These are phyloP conservation scores for Ostrea edulis DNA, from an alignment of 1,140 invertebrate genomes.

Conservation along the genomic window DNA sequence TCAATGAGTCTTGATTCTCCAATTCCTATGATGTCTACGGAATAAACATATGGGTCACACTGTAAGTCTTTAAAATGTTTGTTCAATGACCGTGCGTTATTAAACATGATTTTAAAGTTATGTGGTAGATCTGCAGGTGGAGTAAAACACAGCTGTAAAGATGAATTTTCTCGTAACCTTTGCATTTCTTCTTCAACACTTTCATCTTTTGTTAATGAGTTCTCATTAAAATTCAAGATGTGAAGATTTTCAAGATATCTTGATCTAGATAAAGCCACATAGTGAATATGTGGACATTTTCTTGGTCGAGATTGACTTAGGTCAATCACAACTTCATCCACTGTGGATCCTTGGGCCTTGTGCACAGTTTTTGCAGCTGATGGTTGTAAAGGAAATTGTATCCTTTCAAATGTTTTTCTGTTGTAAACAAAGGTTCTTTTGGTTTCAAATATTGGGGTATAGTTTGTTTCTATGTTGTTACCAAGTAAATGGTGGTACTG, in stretches of 20 bases:
- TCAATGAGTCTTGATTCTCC: conserved; percentile 36
- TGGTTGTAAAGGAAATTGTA: conserved; percentile 46
- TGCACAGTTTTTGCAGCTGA: conserved; percentile 50
- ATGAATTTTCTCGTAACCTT: conserved; percentile 42
- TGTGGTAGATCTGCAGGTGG: neutral
- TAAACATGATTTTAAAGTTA: conserved; percentile 22
- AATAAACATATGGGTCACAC: conserved; percentile 27
- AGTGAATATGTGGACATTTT: conserved; percentile 54
- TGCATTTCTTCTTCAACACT: conserved; percentile 53
- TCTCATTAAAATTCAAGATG: conserved; percentile 44
- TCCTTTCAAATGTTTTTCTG: conserved; percentile 47
- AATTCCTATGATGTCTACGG: conserved; percentile 44
- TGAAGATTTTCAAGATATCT: conserved; percentile 43
- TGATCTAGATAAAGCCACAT: conserved; percentile 53
- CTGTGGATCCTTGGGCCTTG: conserved; percentile 46
- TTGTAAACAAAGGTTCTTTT: conserved; percentile 45
- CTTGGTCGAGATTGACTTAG: neutral
- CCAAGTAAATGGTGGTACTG: conserved; percentile 36
- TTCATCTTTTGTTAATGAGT: conserved; percentile 4
- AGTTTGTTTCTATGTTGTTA: neutral
- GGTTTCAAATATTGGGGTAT: conserved; percentile 47
- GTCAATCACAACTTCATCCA: conserved; percentile 51
- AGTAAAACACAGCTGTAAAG: conserved; percentile 40
- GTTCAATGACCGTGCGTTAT: conserved; percentile 34
- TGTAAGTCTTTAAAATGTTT: conserved; percentile 33